Base-by-base conservation (phyloP, 2,888 invertebrate species). In the Cataglyphis rosenhaueri region DNA sequence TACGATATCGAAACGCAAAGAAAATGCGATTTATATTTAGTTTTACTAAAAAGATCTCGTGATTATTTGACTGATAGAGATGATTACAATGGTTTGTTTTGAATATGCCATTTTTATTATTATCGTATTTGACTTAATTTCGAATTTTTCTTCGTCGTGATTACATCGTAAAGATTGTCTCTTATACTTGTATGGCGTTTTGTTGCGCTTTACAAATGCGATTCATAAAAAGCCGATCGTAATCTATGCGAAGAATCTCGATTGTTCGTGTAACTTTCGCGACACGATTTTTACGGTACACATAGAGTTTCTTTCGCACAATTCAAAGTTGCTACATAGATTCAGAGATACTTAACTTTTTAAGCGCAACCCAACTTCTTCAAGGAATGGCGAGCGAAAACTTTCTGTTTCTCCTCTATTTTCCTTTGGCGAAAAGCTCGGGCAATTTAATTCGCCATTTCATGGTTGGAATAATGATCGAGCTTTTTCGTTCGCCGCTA, bases 321-420 rank as follows among this genome's bases (percentile, higher is more conserved):
- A 75, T 52, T 75, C 75, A 52, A 35, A 75, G 66, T 65, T 25
- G 65, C 66, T 75, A 52, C 52, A 52, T 0, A 32, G 48, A 48
- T 52, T 75, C 75, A 75, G 52, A 75, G 75, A 75, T 65, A 52
- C 66, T 75, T 75, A 65, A 75, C 66, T 75, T 65, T 65, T 64
- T 75, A 75, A 75, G 52, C 12, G 59, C 41, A 48, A 52, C 29
- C 15, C 18, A 41, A 61, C 44, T 32, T 15, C 48, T 64, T 64
- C 52, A 38, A 59, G 18, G 9, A 38, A 38, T 38, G 52, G n/a
- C 32, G 15, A 55, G 4, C 35, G n/a, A 15, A 32, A 55, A 38
- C 44, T 74, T 41, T 18, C n/a, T 9, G 29, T 62, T 48, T 35
- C n/a, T 21, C 35, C 21, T 64, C 74, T 18, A 3, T 32, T 48